Evolutionary conservation across 2,888 invertebrate species (phyloP), one percentile per base, ranked within the genome.

Genomic region (Plebejus melissa): DNA sequence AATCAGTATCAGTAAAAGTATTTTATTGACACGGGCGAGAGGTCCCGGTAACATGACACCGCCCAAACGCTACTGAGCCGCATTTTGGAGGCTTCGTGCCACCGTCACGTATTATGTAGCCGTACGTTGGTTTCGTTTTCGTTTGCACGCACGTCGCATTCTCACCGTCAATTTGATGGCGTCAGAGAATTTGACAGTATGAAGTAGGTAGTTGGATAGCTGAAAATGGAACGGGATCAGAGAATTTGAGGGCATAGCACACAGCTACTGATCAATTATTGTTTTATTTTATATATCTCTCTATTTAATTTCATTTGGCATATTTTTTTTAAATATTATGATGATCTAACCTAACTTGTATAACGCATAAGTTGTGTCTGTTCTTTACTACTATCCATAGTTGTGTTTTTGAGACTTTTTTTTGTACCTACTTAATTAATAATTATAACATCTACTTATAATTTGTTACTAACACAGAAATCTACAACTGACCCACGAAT

Each of bases 1-100:
- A 65, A 65, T 65, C 32, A 65, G 65, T 65, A 65, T 65, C 65
- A 65, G 65, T 65, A 4, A 65, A 65, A 65, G 65, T 65, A 65
- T 65, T 65, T 65, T 65, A 65, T 65, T 65, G 65, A 65, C 65
- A 36, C 65, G 65, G 32, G 65, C 65, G 32, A 65, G 36, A 65
- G 78, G 79, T 78, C 83, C 76, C 74, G 90, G 90, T 78, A 87
- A 92, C 85, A 79, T 78, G 88, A 92, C 87, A 91, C 91, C 91
- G 83, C 86, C 88, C 83, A 88, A 90, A 89, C 83, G 91, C 93
- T 93, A 93, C 93, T 87, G 91, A 84, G 82, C 80, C 82, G 91
- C 93, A 92, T 88, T 91, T 88, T 81, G 85, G 88, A 83, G 93
- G 93, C 90, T 93, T 93, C 84, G 80, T 77, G 65, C 65, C 65